These are phyloP conservation scores for Carcinoscorpius rotundicauda DNA, from an alignment of 1,140 invertebrate genomes.

Conservation along the genomic window DNA sequence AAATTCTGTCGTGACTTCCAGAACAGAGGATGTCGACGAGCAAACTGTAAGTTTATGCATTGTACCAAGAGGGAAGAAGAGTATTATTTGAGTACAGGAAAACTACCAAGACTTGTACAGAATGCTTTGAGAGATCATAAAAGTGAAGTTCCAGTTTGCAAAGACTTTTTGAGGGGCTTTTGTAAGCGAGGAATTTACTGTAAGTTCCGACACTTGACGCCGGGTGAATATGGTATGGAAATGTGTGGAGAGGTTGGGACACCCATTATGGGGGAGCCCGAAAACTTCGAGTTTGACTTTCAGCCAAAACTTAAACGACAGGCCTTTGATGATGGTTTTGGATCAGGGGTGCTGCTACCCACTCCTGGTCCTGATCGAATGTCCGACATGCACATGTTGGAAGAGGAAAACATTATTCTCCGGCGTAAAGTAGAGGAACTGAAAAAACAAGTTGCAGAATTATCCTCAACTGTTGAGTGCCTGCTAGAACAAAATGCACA, in stretches of 20 bases:
- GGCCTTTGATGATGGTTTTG: conserved; percentile 1
- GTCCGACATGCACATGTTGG: conserved; percentile 29
- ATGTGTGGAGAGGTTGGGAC: neutral
- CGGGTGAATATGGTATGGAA: conserved; percentile 25
- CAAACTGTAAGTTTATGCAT: conserved; percentile 59
- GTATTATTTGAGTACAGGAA: conserved; percentile 52
- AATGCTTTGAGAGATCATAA: conserved; percentile 1
- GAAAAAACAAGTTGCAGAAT: conserved; percentile 46
- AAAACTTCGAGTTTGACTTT: no score
- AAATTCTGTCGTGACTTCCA: conserved; percentile 77
- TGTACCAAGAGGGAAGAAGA: conserved; percentile 63
- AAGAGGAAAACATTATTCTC: conserved; percentile 56
- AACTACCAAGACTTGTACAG: conserved; percentile 47
- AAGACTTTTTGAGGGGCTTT: conserved; percentile 59
- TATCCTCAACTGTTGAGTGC: conserved; percentile 66
- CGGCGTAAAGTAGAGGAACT: conserved; percentile 16
- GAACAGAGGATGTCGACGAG: conserved; percentile 52
- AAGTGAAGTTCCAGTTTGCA: conserved; percentile 46
- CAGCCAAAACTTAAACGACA: conserved; percentile 20
- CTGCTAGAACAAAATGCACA: conserved; percentile 65
- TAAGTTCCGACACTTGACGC: conserved; percentile 42
- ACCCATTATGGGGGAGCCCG: no score
- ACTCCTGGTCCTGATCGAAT: no score
- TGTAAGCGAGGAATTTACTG: conserved; percentile 44
- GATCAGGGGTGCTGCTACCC: no score